Conservation (phyloP, 37 sponge, comb jelly and placozoan genomes). For the Halichondria panicea region DNA sequence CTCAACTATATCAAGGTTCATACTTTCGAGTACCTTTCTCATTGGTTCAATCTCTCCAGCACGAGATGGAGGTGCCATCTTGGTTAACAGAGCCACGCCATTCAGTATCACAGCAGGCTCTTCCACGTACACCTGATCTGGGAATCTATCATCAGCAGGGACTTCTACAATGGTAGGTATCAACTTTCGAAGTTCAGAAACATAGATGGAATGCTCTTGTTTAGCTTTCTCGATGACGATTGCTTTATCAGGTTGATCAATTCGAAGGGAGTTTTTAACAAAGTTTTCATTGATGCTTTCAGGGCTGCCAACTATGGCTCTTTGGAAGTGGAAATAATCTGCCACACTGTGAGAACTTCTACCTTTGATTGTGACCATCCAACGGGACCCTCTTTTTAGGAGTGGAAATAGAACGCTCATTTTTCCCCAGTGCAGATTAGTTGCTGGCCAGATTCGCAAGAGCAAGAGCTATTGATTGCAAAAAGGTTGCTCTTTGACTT, state of each 20-base stretch:
- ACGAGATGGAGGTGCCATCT: constrained; percentile 32
- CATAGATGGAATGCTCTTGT: constrained; percentile 53
- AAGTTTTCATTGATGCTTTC: constrained; percentile 18
- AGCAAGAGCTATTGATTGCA: too few relatives aligned
- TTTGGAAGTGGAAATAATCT: constrained; percentile 45
- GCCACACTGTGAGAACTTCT: too few relatives aligned
- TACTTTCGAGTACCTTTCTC: constrained; percentile 26
- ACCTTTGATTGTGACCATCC: too few relatives aligned
- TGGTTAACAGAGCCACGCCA: constrained; percentile 44
- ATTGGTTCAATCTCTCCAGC: constrained; percentile 39
- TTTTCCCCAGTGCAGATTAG: too few relatives aligned
- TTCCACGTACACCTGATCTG: constrained; percentile 76
- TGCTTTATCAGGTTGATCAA: constrained; percentile 52
- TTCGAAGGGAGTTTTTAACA: constrained; percentile 30
- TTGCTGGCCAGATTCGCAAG: too few relatives aligned
- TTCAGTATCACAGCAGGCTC: constrained; percentile 63
- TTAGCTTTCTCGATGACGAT: constrained; percentile 63
- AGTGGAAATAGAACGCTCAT: too few relatives aligned
- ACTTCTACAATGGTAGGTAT: constrained; percentile 40
- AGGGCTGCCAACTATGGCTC: constrained; percentile 45
- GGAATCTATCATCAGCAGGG: constrained; percentile 48
- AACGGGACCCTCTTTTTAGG: too few relatives aligned
- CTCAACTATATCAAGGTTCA: constrained; percentile 47
- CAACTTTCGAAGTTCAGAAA: constrained; percentile 36
- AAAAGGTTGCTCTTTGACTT: too few relatives aligned